phyloP scores from a whole-genome alignment of 2,888 invertebrate species.

The Podotricha telesiphe region DNA sequence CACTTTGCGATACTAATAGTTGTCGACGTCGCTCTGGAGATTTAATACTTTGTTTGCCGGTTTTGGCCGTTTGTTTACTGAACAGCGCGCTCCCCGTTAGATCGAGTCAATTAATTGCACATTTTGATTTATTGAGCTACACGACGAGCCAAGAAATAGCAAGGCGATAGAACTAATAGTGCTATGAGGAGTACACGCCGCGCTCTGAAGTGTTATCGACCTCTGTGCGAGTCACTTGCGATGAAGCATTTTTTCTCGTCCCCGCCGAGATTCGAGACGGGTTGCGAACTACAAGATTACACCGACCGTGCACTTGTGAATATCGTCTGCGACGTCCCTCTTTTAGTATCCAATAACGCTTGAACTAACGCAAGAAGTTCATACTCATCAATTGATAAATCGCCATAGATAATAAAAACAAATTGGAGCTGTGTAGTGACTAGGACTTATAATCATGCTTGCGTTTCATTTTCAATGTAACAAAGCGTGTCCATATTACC shows the following conservation, averaged over 20 bases:
- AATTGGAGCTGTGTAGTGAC: not conserved
- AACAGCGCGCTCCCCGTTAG: not conserved
- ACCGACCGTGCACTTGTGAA: conserved; percentile 11
- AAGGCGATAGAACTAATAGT: not conserved
- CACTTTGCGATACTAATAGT: conserved; percentile 10
- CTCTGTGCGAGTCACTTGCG: conserved; percentile 32
- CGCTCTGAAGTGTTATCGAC: conserved; percentile 34
- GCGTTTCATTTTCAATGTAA: conserved; percentile 2
- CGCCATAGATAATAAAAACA: conserved; percentile 18
- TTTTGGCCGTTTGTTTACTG: conserved; percentile 20
- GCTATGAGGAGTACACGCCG: not conserved
- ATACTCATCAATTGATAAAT: conserved; percentile 18
- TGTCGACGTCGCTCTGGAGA: conserved; percentile 20
- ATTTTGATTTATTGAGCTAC: conserved; percentile 19
- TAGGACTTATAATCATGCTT: not conserved
- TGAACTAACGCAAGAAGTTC: conserved; percentile 13
- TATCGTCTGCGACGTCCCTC: conserved; percentile 21
- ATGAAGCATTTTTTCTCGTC: conserved; percentile 30
- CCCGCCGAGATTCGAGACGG: conserved; percentile 20
- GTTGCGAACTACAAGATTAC: conserved; percentile 14
- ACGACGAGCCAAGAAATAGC: not conserved
- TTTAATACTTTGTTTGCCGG: conserved; percentile 28
- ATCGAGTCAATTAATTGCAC: conserved; percentile 24
- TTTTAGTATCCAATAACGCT: conserved; percentile 9
- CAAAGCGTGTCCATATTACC: conserved; percentile 4